Conservation (phyloP, 2,113 vertebrate species). For the Mobula hypostoma region DNA sequence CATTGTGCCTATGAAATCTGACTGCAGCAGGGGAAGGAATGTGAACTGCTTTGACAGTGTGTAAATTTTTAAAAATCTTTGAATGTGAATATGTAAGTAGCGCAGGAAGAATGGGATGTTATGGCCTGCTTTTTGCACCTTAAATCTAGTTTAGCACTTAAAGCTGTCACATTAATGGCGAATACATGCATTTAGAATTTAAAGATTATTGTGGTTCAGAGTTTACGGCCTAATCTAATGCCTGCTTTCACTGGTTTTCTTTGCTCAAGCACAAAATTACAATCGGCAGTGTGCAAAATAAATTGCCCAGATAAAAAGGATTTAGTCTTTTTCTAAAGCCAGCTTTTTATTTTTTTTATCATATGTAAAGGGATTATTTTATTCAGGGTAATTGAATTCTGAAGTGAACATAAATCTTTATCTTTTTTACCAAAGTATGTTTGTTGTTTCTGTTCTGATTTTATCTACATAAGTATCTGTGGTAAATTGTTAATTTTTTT, state of each 20-base stretch:
- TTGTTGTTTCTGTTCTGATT: slow-evolving; percentile 69
- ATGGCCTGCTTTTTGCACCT: slow-evolving; percentile 73
- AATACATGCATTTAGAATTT: slow-evolving; percentile 51
- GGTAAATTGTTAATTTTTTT: slow-evolving; percentile 60
- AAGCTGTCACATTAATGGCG: slow-evolving; percentile 35
- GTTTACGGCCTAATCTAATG: slow-evolving; percentile 46
- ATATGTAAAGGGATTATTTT: slow-evolving; percentile 71
- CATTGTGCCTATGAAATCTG: neutral
- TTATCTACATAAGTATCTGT: slow-evolving; percentile 68
- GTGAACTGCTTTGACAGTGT: slow-evolving; percentile 61
- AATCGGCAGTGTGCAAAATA: slow-evolving; percentile 56
- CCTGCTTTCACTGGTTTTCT: slow-evolving; percentile 67
- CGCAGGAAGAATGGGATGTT: slow-evolving; percentile 59
- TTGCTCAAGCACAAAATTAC: slow-evolving; percentile 68
- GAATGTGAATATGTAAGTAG: slow-evolving; percentile 80
- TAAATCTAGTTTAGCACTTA: slow-evolving; percentile 46
- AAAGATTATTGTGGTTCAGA: slow-evolving; percentile 48
- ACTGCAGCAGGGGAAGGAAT: slow-evolving; percentile 56
- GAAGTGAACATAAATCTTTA: slow-evolving; percentile 76
- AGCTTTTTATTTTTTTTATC: slow-evolving; percentile 76
- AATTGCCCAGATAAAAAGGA: slow-evolving; percentile 63
- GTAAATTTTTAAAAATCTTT: slow-evolving; percentile 49
- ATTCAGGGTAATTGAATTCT: slow-evolving; percentile 70
- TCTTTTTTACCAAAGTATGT: slow-evolving; percentile 83
- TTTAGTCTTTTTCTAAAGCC: slow-evolving; percentile 73